Evolutionary conservation across 2,113 vertebrate genomes (phyloP).

Genomic region (Aegithalos caudatus): DNA sequence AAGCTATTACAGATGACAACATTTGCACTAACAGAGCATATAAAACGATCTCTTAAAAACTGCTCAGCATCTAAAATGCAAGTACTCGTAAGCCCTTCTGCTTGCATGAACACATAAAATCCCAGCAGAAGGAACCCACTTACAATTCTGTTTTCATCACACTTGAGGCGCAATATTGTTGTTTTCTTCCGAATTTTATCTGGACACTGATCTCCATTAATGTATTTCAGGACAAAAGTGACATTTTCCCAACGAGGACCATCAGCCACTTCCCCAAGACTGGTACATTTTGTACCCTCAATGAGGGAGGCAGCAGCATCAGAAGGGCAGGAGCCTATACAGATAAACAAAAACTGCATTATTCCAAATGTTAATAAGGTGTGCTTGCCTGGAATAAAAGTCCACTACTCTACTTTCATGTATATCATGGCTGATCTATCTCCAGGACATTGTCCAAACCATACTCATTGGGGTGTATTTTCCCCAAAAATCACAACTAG

Average conservation of each 20-base stretch:
- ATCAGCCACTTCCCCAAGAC: constrained; percentile 79
- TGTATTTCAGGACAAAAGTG: constrained; percentile 77
- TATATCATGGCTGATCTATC: background rate
- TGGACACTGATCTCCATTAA: constrained; percentile 80
- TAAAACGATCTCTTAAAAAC: background rate
- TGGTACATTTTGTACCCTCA: constrained; percentile 73
- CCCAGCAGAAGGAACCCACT: background rate
- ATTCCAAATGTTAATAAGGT: background rate
- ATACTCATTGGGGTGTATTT: accelerated
- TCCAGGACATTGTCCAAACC: background rate
- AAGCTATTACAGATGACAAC: background rate
- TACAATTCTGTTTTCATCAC: constrained; percentile 83
- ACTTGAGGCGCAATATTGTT: constrained; percentile 85
- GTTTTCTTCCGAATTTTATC: constrained; percentile 74
- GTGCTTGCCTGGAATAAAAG: background rate
- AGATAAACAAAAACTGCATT: background rate
- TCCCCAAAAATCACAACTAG: background rate
- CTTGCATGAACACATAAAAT: background rate
- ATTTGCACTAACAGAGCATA: background rate
- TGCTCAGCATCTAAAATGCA: background rate
- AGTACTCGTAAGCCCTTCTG: background rate
- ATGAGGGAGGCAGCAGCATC: constrained; percentile 83
- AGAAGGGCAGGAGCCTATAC: constrained; percentile 77
- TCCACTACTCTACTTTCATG: background rate
- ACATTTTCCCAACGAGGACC: constrained; percentile 72